Conservation (phyloP, 2,888 invertebrate genomes). For the Conus canariensis region DNA sequence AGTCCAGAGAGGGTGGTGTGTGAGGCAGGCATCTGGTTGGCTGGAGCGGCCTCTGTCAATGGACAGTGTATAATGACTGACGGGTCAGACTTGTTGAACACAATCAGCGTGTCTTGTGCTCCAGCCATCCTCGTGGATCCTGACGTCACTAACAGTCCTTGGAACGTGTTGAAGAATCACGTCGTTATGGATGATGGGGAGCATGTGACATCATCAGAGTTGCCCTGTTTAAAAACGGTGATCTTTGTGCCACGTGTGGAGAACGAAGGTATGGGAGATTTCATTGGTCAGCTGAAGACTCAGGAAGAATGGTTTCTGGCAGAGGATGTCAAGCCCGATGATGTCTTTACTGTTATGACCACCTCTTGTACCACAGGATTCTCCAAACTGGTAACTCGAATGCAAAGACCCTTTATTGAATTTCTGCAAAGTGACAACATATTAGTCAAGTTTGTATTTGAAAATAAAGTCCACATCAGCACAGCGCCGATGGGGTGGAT, state of each 20-base stretch:
- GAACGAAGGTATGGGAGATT: not conserved
- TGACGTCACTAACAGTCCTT: constrained; percentile 35
- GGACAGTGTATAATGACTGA: constrained; percentile 37
- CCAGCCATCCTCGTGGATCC: constrained; percentile 35
- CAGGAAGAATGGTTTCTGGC: constrained; percentile 5
- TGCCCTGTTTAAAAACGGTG: constrained; percentile 4
- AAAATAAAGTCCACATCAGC: not conserved
- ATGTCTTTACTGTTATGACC: not conserved
- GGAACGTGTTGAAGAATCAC: constrained; percentile 33
- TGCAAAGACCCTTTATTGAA: not conserved
- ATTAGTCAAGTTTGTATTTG: not conserved
- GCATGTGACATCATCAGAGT: not conserved
- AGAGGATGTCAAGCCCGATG: constrained; percentile 10
- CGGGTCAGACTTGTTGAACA: constrained; percentile 32
- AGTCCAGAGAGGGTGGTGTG: constrained; percentile 30
- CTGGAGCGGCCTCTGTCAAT: constrained; percentile 32
- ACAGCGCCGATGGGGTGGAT: constrained; percentile 12
- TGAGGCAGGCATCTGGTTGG: constrained; percentile 22
- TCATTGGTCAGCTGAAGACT: constrained; percentile 31
- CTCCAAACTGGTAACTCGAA: not conserved
- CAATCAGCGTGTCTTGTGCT: not conserved
- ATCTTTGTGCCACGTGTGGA: not conserved
- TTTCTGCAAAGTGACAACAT: not conserved
- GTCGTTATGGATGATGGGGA: not conserved
- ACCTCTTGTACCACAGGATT: constrained; percentile 28